These are phyloP conservation scores for Crypturellus undulatus DNA, from an alignment of 2,113 vertebrate species.

Conservation along the genomic window DNA sequence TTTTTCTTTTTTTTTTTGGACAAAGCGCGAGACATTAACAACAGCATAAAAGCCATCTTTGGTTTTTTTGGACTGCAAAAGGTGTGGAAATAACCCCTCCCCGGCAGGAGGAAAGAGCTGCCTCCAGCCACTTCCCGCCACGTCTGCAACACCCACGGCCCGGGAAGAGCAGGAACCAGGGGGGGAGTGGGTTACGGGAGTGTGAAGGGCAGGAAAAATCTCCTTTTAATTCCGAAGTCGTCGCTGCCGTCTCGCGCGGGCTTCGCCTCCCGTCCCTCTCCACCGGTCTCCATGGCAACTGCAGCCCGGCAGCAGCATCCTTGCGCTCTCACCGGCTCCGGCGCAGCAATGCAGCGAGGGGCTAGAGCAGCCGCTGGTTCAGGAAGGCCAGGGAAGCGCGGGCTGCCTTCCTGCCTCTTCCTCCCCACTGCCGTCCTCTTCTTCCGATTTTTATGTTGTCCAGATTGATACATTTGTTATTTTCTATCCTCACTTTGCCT, in stretches of 20 bases:
- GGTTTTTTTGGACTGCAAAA: constrained; percentile 10
- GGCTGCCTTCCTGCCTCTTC: neutral
- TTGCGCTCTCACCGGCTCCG: neutral
- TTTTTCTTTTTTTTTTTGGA: neutral
- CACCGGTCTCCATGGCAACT: constrained; percentile 80
- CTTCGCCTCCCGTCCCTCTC: constrained; percentile 73
- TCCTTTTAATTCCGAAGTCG: constrained; percentile 69
- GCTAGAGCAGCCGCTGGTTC: constrained; percentile 44
- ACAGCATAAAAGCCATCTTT: neutral
- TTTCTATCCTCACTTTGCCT: neutral
- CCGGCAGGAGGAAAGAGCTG: neutral
- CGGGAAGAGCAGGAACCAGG: neutral
- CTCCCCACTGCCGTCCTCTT: neutral
- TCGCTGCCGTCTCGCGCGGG: constrained; percentile 64
- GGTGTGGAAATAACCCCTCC: neutral
- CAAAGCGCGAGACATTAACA: constrained; percentile 31
- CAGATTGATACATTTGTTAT: neutral
- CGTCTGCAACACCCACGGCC: constrained; percentile 15
- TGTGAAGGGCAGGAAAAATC: constrained; percentile 13
- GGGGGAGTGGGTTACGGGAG: neutral
- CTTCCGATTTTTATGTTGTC: fast-evolving
- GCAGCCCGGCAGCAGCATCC: constrained; percentile 51
- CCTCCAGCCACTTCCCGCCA: neutral
- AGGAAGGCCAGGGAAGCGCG: neutral
- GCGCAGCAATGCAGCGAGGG: constrained; percentile 40